Percentiles rank a stretch among this genome's conserved stretches.
Conservation (phyloP, 1,140 invertebrate species). For the Cydia amplana region DNA sequence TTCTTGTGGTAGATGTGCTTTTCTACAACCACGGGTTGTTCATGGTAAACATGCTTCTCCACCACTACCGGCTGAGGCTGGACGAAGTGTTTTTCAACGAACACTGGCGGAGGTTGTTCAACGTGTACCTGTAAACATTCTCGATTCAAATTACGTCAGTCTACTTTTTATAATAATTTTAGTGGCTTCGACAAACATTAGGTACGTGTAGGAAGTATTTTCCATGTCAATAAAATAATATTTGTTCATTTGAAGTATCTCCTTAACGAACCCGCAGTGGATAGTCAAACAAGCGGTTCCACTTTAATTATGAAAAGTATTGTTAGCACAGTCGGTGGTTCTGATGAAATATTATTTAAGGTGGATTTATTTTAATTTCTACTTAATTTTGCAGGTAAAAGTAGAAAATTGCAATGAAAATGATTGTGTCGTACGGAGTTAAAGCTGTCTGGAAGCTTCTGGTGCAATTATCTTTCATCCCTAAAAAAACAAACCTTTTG, state of each 20-base stretch:
- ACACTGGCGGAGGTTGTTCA: slow-evolving; percentile 43
- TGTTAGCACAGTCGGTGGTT: slow-evolving; percentile 15
- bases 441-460: slow-evolving; percentile 50
- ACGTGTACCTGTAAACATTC: slow-evolving; percentile 51
- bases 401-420: not conserved
- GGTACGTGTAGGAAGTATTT: not conserved
- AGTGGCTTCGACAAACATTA: not conserved
- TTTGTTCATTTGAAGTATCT: slow-evolving; percentile 17
- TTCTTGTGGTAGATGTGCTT: slow-evolving; percentile 53
- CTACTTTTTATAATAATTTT: slow-evolving; percentile 8
- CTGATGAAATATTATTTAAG: not conserved
- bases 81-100: slow-evolving; percentile 18
- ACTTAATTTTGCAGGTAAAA: slow-evolving; percentile 8
- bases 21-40: slow-evolving; percentile 43
- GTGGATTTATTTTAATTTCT: not conserved
- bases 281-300: slow-evolving; percentile 8
- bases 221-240: slow-evolving; percentile 2
- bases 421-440: slow-evolving; percentile 15
- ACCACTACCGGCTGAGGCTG: slow-evolving; percentile 4
- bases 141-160: slow-evolving; percentile 7
- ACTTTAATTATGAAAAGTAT: not conserved
- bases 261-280: not conserved
- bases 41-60: slow-evolving; percentile 20
- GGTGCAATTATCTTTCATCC: slow-evolving; percentile 38
- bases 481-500: slow-evolving; percentile 51